Conservation (phyloP, 2,888 invertebrate species). For the Lumbricus terrestris region DNA sequence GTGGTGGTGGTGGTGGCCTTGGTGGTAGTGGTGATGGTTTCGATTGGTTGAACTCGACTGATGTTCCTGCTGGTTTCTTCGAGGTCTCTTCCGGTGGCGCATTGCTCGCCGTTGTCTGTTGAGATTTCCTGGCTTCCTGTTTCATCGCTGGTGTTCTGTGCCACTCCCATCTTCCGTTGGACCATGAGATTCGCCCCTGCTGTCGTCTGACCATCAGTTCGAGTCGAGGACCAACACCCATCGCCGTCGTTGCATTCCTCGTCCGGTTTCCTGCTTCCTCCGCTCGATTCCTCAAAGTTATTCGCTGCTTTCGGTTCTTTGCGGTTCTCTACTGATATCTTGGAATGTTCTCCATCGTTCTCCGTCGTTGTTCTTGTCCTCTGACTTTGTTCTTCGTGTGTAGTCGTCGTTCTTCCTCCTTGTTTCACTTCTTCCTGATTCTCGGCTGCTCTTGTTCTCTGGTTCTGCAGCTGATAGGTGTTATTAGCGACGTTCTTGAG, state of each 20-base stretch:
- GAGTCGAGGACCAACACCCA: not conserved
- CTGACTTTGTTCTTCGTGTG: not conserved
- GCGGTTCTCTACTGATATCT: not conserved
- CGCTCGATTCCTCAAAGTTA: not conserved
- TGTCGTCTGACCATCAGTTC: not conserved
- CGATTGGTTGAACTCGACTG: not conserved
- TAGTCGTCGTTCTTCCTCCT: not conserved
- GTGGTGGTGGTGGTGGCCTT: not conserved
- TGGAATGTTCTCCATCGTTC: not conserved
- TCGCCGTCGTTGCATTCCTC: no score
- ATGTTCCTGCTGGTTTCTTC: not conserved
- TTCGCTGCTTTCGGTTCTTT: not conserved
- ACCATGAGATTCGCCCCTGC: not conserved
- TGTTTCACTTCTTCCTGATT: not conserved
- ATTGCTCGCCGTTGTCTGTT: not conserved
- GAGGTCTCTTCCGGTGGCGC: not conserved
- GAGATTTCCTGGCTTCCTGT: not conserved
- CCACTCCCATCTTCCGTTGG: not conserved
- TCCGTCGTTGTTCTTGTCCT: not conserved
- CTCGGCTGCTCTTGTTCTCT: not conserved
- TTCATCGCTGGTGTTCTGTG: not conserved
- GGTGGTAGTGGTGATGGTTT: no score
- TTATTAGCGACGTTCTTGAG: conserved; percentile 22
- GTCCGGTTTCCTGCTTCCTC: not conserved
- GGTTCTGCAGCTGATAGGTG: conserved; percentile 15